Percentiles rank a stretch among this genome's conserved stretches.
Conservation (phyloP, 2,797 vertebrate genomes). For the Lophius americanus region DNA sequence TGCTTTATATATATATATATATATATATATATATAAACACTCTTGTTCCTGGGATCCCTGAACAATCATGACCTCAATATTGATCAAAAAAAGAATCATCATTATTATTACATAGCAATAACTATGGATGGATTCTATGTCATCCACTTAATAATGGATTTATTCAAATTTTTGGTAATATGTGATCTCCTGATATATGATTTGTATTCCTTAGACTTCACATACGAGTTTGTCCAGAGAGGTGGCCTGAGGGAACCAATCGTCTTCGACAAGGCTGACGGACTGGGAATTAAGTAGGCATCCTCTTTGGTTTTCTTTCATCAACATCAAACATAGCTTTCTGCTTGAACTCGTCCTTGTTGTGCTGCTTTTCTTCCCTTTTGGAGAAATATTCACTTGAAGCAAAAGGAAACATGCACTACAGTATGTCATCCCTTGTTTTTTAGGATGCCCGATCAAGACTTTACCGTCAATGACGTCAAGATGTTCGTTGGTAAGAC, state of each 20-base stretch:
- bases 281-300: constrained; percentile 93
- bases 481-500: constrained; percentile 94
- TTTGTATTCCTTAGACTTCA: constrained; percentile 84
- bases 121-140: too few species aligned
- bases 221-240: constrained; percentile 90
- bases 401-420: too few species aligned
- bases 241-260: constrained; percentile 92
- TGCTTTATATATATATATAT: too few species aligned
- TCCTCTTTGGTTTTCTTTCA: not conserved
- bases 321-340: not conserved
- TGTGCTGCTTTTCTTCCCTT: not conserved
- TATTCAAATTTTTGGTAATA: too few species aligned
- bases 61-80: too few species aligned
- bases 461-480: constrained; percentile 95
- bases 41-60: too few species aligned
- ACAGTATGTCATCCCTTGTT: constrained; percentile 12
- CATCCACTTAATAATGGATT: too few species aligned
- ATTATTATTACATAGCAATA: too few species aligned
- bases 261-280: constrained; percentile 91
- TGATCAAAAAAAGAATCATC: too few species aligned
- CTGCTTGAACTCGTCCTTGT: too few species aligned
- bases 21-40: too few species aligned
- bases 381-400: too few species aligned
- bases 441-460: constrained; percentile 93
- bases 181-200: not conserved